Conservation (phyloP, 2,888 invertebrate species). For the Pristionchus mayeri region DNA sequence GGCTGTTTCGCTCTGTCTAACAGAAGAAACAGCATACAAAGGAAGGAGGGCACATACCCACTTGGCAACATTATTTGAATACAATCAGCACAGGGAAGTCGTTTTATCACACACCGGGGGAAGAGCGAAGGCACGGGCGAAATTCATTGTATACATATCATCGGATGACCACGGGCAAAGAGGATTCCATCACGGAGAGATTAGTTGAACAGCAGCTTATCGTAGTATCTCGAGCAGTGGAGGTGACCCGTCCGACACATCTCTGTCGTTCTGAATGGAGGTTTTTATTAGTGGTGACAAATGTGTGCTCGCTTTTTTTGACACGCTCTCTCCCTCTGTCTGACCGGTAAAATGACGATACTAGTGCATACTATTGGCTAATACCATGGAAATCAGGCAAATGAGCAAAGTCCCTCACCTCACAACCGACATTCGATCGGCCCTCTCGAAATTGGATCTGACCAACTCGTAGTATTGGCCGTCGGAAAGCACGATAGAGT, state of each 20-base stretch:
- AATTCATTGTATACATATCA: neutral
- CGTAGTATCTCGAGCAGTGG: constrained; percentile 92
- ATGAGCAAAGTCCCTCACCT: constrained; percentile 67
- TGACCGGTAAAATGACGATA: too few relatives aligned
- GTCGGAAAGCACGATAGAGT: constrained; percentile 94
- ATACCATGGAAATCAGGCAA: too few relatives aligned
- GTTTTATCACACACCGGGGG: constrained; percentile 16
- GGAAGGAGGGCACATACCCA: too few relatives aligned
- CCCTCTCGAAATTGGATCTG: constrained; percentile 98
- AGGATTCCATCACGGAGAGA: neutral
- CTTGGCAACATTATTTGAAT: too few relatives aligned
- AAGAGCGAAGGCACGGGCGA: neutral
- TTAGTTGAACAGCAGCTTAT: constrained; percentile 94
- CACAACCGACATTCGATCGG: constrained; percentile 95
- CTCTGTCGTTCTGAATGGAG: constrained; percentile 91
- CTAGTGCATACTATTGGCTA: too few relatives aligned
- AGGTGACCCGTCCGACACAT: constrained; percentile 95
- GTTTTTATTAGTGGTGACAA: too few relatives aligned
- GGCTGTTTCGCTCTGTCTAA: too few relatives aligned
- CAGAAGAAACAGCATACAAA: too few relatives aligned
- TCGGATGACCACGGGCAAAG: neutral
- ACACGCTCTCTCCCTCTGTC: too few relatives aligned
- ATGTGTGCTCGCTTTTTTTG: too few relatives aligned
- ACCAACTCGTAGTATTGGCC: constrained; percentile 99
- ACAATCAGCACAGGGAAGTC: neutral